phyloP scores from a whole-genome alignment of 2,888 invertebrate genomes.

The Nebria salina region DNA sequence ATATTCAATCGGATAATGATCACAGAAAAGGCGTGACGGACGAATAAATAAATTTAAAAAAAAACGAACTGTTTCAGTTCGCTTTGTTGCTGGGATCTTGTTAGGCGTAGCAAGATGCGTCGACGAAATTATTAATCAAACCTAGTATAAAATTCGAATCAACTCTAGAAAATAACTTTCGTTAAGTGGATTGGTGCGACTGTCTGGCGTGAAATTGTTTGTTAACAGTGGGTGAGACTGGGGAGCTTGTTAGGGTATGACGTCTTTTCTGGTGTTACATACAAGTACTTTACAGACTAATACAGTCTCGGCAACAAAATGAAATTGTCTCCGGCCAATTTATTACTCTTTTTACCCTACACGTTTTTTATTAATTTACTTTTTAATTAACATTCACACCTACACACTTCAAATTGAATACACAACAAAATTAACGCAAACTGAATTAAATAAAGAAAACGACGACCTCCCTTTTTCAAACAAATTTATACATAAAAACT shows the following conservation, averaged over 20 bases:
- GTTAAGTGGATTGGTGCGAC: no score
- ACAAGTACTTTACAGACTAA: neutral
- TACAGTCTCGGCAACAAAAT: slow-evolving; percentile 27
- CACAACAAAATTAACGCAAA: neutral
- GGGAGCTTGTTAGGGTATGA: neutral
- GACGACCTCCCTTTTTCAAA: neutral
- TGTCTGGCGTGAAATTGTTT: no score
- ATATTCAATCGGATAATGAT: slow-evolving; percentile 34
- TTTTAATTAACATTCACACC: slow-evolving; percentile 33
- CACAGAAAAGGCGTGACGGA: neutral
- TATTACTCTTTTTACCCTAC: slow-evolving; percentile 28
- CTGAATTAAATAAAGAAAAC: neutral
- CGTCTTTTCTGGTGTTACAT: neutral
- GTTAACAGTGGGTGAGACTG: no score
- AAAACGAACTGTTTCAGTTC: neutral
- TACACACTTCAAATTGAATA: neutral
- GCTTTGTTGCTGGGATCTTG: neutral
- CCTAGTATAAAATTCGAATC: neutral
- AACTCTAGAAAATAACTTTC: no score
- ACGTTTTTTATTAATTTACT: slow-evolving; percentile 10
- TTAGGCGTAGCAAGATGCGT: neutral
- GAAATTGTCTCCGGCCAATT: slow-evolving; percentile 39
- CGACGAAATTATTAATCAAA: neutral
- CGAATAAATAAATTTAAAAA: neutral
- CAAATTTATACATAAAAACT: neutral